phyloP scores from a whole-genome alignment of 1,140 invertebrate genomes.

The Ridgeia piscesae region DNA sequence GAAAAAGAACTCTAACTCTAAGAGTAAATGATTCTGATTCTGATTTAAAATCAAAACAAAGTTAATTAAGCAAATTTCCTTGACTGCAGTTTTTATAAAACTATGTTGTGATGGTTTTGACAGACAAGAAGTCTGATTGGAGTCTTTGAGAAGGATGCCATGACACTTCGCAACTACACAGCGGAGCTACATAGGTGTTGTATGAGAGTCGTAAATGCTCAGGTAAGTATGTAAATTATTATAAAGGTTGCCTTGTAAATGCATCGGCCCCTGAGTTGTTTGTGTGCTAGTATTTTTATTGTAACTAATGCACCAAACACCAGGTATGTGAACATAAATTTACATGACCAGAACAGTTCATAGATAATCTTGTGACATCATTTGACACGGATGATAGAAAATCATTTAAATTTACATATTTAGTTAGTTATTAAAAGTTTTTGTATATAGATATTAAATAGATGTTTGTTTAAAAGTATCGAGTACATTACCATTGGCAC shows the following conservation, averaged over 20 bases:
- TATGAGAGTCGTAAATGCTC: slow-evolving; percentile 55
- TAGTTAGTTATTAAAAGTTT: background rate
- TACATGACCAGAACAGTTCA: no score
- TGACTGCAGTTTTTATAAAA: background rate
- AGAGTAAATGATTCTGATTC: no score
- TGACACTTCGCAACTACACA: slow-evolving; percentile 55
- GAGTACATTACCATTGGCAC: no score
- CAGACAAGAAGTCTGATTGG: slow-evolving; percentile 57
- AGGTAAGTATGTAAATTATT: slow-evolving; percentile 40
- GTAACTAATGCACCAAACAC: background rate
- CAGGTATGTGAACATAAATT: background rate
- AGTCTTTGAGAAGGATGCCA: slow-evolving; percentile 59
- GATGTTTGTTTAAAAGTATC: background rate
- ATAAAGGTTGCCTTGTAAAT: background rate
- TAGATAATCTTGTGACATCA: background rate
- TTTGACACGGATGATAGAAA: background rate
- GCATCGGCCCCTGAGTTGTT: background rate
- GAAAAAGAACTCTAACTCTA: no score
- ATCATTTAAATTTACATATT: background rate
- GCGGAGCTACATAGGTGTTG: slow-evolving; percentile 54
- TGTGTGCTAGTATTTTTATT: no score
- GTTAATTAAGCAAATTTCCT: background rate
- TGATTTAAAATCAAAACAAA: background rate
- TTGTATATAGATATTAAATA: slow-evolving; percentile 17
- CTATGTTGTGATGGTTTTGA: background rate